Evolutionary conservation across 2,888 invertebrate genomes (phyloP), one percentile per base, ranked within the genome.

Genomic region (Troides aeacus): DNA sequence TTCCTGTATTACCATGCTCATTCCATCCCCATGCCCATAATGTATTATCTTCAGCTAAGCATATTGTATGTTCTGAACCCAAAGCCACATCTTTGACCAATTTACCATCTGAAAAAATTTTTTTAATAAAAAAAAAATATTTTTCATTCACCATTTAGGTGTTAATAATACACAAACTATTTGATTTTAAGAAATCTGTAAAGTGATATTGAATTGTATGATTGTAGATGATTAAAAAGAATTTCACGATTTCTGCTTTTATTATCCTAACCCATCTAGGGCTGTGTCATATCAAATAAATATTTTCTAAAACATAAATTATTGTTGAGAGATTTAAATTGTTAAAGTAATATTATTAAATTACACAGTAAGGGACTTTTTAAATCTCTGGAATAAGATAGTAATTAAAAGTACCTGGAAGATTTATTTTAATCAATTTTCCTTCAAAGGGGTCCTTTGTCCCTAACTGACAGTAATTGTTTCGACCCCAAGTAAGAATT

Each of bases 21-120:
- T 97, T 97, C 97, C 97, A 97, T 0, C 97, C 97, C 97, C 97
- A 97, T 24, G 95, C 94, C 80, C 94, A 95, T 8, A 97, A 82
- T 64, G 93, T 92, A 50, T 95, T 95, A 70, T 94, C 94, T 72
- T 92, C 93, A 76, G 94, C 93, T 73, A 96, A 85, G 72, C 95
- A 95, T 74, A 97, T 82, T 61, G 95, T 96, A 80, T 97, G 97
- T 79, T 97, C 97, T 0, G 97, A 96, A 2, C 97, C 97, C 75
- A 95, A 86, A 74, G 94, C 93, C 70, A 96, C 81, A 81, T 95
- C 93, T 74, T 85, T 84, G 5, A 95, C 88, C 78, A 81, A 76
- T 88, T 91, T 79, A 73, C 83, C 75, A 90, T 82, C 84, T 93
- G 89, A 69, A 94, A 87, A 64, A 58, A 62, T 5, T 30, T 30